Percentiles rank a stretch among this genome's conserved stretches.
These are phyloP conservation scores for Steinernema feltiae DNA, from an alignment of 1,140 invertebrate species.

Conservation along the genomic window DNA sequence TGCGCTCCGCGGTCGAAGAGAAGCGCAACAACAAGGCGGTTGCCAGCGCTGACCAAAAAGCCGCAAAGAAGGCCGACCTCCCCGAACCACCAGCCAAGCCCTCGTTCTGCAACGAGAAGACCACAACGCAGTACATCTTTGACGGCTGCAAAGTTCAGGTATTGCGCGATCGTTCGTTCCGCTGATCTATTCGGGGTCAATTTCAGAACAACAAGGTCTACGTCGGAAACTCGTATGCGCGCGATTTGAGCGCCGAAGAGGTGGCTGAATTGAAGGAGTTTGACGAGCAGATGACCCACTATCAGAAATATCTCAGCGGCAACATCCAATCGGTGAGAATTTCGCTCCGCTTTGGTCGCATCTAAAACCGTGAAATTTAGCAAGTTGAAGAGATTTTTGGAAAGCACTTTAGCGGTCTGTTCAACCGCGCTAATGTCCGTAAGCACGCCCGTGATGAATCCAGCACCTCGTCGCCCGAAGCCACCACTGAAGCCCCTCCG, in stretches of 20 bases:
- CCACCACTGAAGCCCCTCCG: slow-evolving; percentile 12
- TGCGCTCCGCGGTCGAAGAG: slow-evolving; percentile 20
- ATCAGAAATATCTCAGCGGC: slow-evolving; percentile 33
- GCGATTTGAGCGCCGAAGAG: slow-evolving; percentile 44
- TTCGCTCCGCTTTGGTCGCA: background rate
- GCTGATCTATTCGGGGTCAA: background rate
- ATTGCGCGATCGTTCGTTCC: too few relatives aligned
- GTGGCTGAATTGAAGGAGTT: slow-evolving; percentile 47
- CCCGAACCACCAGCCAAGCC: slow-evolving; percentile 40
- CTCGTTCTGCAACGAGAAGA: slow-evolving; percentile 46
- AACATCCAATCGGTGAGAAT: slow-evolving; percentile 20
- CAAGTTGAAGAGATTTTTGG: slow-evolving; percentile 33
- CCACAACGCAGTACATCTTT: slow-evolving; percentile 56
- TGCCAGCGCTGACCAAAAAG: slow-evolving; percentile 1
- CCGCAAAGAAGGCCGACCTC: background rate
- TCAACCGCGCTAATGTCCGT: slow-evolving; percentile 16
- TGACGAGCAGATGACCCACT: slow-evolving; percentile 36
- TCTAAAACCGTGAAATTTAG: slow-evolving; percentile 15
- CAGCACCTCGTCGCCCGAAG: slow-evolving; percentile 10
- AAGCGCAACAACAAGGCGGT: slow-evolving; percentile 2
- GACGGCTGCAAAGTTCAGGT: slow-evolving; percentile 44
- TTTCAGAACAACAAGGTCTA: slow-evolving; percentile 51
- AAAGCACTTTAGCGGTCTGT: slow-evolving; percentile 17
- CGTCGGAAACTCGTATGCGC: slow-evolving; percentile 47
- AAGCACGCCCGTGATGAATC: background rate